Conservation (phyloP, 2,797 vertebrate species). For the Lagodon rhomboides region DNA sequence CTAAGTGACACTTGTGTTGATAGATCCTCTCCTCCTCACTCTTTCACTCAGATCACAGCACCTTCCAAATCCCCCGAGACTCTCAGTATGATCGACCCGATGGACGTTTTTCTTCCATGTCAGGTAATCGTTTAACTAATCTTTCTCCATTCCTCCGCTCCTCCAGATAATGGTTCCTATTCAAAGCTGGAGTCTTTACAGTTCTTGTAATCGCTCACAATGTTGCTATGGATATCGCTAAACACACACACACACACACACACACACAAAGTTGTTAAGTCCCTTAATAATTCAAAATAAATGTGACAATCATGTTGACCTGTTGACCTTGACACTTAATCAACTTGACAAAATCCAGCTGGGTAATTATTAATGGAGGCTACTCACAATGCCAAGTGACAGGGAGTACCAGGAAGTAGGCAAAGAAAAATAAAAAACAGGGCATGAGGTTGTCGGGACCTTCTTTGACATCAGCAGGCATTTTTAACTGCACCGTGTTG, state of each 20-base stretch:
- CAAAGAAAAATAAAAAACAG: background rate
- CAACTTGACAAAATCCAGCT: background rate
- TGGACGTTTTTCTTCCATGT: slow-evolving; percentile 35
- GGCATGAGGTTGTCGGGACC: background rate
- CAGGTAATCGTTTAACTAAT: slow-evolving; percentile 65
- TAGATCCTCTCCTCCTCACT: background rate
- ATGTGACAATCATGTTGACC: background rate
- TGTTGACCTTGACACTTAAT: background rate
- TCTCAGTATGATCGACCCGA: slow-evolving; percentile 39
- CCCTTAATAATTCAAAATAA: background rate
- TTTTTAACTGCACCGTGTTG: background rate
- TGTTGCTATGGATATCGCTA: background rate
- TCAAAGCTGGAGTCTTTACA: background rate
- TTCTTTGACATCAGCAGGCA: background rate
- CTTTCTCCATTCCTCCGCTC: background rate
- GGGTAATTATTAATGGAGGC: slow-evolving; percentile 43
- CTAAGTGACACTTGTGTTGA: slow-evolving; percentile 56
- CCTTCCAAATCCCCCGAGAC: slow-evolving; percentile 42
- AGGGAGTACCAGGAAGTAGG: slow-evolving; percentile 44
- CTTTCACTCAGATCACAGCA: slow-evolving; percentile 59
- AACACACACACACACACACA: no score
- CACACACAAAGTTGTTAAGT: background rate
- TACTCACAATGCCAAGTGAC: background rate
- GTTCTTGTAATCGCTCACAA: background rate
- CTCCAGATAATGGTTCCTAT: background rate